These are phyloP conservation scores for Antechinus stuartii DNA, from an alignment of 2,113 vertebrate genomes.

Conservation along the genomic window DNA sequence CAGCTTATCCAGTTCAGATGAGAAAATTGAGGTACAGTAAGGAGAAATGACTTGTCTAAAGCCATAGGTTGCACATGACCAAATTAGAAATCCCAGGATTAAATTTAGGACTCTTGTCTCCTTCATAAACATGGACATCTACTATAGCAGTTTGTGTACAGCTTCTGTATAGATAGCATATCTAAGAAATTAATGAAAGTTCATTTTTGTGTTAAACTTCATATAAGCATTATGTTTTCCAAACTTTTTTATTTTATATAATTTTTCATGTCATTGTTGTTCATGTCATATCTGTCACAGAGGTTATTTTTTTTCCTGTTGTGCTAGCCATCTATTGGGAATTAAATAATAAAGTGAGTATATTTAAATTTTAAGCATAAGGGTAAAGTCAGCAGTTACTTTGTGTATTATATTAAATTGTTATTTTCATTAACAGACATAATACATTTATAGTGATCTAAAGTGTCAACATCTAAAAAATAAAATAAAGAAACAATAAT, in stretches of 20 bases:
- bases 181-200: background rate
- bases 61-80: background rate
- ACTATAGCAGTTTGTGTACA: background rate
- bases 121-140: background rate
- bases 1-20: background rate
- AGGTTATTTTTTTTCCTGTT: background rate
- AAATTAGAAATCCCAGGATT: background rate
- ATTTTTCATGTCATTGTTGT: background rate
- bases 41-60: background rate
- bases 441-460: background rate
- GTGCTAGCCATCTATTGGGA: background rate
- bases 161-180: background rate
- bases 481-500: background rate
- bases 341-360: background rate
- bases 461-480: background rate
- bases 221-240: background rate
- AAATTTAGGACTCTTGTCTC: background rate
- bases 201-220: background rate
- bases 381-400: background rate
- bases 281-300: background rate
- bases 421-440: background rate
- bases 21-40: background rate
- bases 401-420: background rate
- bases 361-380: background rate
- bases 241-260: background rate